phyloP scores from a whole-genome alignment of 2,888 invertebrate species.

The Bhutanitis thaidina region DNA sequence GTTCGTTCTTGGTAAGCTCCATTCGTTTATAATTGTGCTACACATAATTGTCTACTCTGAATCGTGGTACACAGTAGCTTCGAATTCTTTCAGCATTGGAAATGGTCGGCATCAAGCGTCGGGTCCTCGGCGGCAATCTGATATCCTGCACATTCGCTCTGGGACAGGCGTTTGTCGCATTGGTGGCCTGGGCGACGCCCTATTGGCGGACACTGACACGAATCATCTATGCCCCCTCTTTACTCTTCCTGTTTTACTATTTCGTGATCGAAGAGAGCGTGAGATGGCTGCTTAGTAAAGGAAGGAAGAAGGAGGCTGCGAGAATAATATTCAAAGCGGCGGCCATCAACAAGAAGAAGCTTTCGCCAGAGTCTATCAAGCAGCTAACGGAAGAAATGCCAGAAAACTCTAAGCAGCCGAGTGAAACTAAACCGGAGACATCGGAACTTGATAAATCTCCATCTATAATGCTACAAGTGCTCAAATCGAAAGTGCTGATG shows the following conservation, averaged over 20 bases:
- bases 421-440: slow-evolving; percentile 9
- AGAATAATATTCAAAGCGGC: slow-evolving; percentile 63
- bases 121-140: slow-evolving; percentile 67
- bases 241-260: slow-evolving; percentile 81
- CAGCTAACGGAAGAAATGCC: slow-evolving; percentile 32
- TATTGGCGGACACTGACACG: slow-evolving; percentile 83
- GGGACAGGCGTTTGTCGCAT: slow-evolving; percentile 82
- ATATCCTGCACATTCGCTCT: slow-evolving; percentile 83
- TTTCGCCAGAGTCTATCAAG: slow-evolving; percentile 52
- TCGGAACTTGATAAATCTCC: slow-evolving; percentile 20
- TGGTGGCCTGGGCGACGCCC: slow-evolving; percentile 81
- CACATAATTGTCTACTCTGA: no score
- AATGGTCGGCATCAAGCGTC: slow-evolving; percentile 65
- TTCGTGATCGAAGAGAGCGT: slow-evolving; percentile 83
- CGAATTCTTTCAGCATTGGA: slow-evolving; percentile 37
- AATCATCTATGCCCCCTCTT: slow-evolving; percentile 81
- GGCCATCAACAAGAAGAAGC: slow-evolving; percentile 55
- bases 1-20: slow-evolving; percentile 67
- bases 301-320: slow-evolving; percentile 70
- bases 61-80: no score
- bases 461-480: slow-evolving; percentile 53
- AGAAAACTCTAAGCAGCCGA: slow-evolving; percentile 3
- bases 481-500: slow-evolving; percentile 69
- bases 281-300: slow-evolving; percentile 85
- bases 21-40: no score